These are phyloP conservation scores for Danio choprae DNA, from an alignment of 2,797 vertebrate species.

Conservation along the genomic window DNA sequence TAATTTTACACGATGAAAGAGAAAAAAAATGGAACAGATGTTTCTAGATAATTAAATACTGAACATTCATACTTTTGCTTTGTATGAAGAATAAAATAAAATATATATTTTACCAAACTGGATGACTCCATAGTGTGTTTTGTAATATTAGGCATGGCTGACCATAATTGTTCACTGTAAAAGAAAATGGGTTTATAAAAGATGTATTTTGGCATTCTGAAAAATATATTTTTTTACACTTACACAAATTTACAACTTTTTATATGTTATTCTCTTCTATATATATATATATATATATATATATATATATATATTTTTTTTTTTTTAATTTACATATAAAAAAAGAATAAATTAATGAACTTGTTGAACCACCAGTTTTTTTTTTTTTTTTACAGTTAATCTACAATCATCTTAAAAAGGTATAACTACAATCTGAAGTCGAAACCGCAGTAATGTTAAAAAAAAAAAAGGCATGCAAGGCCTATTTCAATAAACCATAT, in stretches of 20 bases:
- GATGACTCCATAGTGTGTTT: slow-evolving; percentile 9
- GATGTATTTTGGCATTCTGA: background rate
- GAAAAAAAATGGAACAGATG: slow-evolving; percentile 78
- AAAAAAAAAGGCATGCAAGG: no score
- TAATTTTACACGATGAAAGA: slow-evolving; percentile 94
- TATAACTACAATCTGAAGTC: no score
- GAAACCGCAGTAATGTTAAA: no score
- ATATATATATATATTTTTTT: no score
- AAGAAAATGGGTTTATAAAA: background rate
- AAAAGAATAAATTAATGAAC: no score
- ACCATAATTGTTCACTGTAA: background rate
- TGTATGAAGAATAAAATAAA: slow-evolving; percentile 98
- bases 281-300: no score
- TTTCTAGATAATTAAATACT: slow-evolving; percentile 97
- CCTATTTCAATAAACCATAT: background rate
- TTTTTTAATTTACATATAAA: no score
- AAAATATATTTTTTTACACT: background rate
- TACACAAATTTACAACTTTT: no score
- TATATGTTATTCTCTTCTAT: no score
- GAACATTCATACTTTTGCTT: slow-evolving; percentile 96
- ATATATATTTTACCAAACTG: slow-evolving; percentile 93
- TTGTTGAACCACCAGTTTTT: no score
- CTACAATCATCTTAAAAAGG: no score
- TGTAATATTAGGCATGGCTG: background rate
- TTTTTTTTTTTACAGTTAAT: no score